Evolutionary conservation across 2,797 vertebrate genomes (phyloP), one percentile per base, ranked within the genome.

Genomic region (Sebastes cheni): DNA sequence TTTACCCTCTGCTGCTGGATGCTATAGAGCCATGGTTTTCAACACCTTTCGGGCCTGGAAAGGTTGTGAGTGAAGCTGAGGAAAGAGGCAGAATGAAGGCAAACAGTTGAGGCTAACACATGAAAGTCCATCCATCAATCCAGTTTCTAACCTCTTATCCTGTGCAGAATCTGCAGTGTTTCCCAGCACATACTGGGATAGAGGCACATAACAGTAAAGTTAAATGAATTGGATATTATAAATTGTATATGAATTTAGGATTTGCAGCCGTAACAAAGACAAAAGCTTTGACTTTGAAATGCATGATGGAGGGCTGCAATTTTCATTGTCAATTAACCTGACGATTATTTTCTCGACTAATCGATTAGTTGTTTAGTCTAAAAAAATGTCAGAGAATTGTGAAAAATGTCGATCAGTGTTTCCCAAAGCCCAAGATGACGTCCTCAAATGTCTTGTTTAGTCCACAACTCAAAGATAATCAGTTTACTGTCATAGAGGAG

Each of bases 1-100:
- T 90, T 91, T 90, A 81, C 77, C 65, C 32, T 82, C 68, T 52
- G 73, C 78, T 68, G 72, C 75, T 70, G 67, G 55, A 83, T 74
- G 72, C 72, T 55, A 42, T 6, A 32, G 81, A 75, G 20, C 65
- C 32, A 6, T 29, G 27, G 83, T 84, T 90, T 82, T 86, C 84
- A 81, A 75, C 86, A 70, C 65, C 56, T 72, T 77, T 62, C 6
- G 2, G 60, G 70, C 67, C 67, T 67, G 73, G 56, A 76, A 67
- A 50, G 67, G 68, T 18, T 67, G 56, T 42, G 72, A 54, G 25
- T 75, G 46, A 85, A 72, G 66, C 34, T 61, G 52, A 60, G 73
- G 65, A 54, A 73, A 79, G 22, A 55, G 52, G 36, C 25, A 16
- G 22, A 50, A 32, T 23, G 30, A 69, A 36, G 59, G 60, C 1